Conservation (phyloP, 2,888 invertebrate species). For the Macrosoma leucophasiata region DNA sequence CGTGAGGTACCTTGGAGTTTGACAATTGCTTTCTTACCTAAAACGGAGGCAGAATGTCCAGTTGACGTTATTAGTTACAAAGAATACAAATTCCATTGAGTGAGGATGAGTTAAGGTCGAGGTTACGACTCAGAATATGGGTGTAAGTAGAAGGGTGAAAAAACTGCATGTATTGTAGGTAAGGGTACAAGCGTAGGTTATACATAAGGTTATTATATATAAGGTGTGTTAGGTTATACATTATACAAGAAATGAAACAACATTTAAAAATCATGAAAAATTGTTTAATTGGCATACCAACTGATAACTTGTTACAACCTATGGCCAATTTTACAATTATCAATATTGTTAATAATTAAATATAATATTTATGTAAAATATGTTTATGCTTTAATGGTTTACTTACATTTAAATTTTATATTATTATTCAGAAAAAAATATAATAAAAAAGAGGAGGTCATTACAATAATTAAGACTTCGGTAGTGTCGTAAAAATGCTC, state of each 20-base stretch:
- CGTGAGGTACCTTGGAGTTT: too few species aligned
- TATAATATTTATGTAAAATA: constrained; percentile 76
- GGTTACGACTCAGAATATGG: too few species aligned
- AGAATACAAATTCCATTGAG: too few species aligned
- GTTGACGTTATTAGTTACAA: too few species aligned
- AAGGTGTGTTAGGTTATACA: constrained; percentile 28
- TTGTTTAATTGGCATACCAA: constrained; percentile 75
- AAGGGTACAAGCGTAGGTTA: too few species aligned
- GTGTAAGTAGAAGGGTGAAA: too few species aligned
- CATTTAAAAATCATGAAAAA: constrained; percentile 76
- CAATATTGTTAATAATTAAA: constrained; percentile 75
- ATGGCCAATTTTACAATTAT: constrained; percentile 75
- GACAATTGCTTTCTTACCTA: too few species aligned
- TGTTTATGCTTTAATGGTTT: constrained; percentile 74
- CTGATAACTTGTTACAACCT: constrained; percentile 74
- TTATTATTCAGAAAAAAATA: constrained; percentile 65
- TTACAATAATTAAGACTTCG: constrained; percentile 52
- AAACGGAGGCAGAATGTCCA: too few species aligned
- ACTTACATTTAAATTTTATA: constrained; percentile 74
- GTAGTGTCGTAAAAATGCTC: constrained; percentile 61
- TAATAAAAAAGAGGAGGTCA: constrained; percentile 58
- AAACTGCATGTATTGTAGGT: too few species aligned
- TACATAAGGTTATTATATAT: neutral
- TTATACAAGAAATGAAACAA: constrained; percentile 54
- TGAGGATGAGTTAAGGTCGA: too few species aligned